Percentiles rank a stretch among this genome's conserved stretches.
These are phyloP conservation scores for Eupithecia centaureata DNA, from an alignment of 2,888 invertebrate species.

Conservation along the genomic window DNA sequence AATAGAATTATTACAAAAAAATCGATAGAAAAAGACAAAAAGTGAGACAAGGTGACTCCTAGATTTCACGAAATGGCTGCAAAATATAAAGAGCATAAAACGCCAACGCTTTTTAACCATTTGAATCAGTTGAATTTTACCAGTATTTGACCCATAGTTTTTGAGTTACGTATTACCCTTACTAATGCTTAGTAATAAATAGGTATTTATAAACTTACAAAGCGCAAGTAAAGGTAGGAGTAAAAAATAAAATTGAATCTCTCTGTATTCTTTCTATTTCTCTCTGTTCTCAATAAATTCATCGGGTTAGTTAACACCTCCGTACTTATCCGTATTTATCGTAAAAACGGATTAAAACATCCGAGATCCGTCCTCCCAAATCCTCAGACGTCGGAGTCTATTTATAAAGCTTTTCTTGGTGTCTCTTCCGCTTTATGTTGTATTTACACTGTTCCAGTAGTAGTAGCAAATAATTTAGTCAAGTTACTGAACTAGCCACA, in stretches of 20 bases:
- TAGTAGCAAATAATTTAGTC: background rate
- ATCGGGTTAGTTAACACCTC: conserved; percentile 18
- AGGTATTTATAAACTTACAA: background rate
- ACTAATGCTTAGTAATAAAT: too few relatives aligned
- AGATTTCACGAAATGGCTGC: too few relatives aligned
- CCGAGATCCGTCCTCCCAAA: conserved; percentile 58
- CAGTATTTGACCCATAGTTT: too few relatives aligned
- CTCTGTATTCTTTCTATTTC: too few relatives aligned
- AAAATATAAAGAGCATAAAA: too few relatives aligned
- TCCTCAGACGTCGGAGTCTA: conserved; percentile 55
- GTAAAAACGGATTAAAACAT: conserved; percentile 52
- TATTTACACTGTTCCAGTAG: conserved; percentile 24
- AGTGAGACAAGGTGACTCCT: too few relatives aligned
- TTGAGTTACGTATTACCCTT: too few relatives aligned
- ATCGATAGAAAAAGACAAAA: too few relatives aligned
- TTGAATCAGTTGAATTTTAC: too few relatives aligned
- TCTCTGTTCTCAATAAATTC: background rate
- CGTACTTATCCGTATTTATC: conserved; percentile 26
- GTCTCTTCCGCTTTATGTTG: conserved; percentile 37
- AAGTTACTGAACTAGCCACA: background rate
- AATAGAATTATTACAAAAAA: background rate
- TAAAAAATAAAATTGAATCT: background rate
- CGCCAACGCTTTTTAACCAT: too few relatives aligned
- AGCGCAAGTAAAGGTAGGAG: background rate
- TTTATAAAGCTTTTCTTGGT: conserved; percentile 78